Conservation (phyloP, 1,140 invertebrate species). For the Drosophila equinoxialis region DNA sequence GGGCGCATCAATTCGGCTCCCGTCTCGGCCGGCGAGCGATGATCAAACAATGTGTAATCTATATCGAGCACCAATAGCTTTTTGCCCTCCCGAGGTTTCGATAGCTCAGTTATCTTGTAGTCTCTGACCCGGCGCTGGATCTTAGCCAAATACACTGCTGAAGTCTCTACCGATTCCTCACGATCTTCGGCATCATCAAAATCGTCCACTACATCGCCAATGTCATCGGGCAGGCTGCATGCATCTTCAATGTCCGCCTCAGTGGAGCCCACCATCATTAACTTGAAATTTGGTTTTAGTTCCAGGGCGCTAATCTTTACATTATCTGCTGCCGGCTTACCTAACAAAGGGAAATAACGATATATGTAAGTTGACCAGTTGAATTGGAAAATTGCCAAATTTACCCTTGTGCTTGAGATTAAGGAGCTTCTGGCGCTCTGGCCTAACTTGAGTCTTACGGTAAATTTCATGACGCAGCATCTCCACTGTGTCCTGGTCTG, state of each 20-base stretch:
- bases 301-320: slow-evolving; percentile 88
- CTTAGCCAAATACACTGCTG: slow-evolving; percentile 88
- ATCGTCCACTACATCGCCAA: slow-evolving; percentile 94
- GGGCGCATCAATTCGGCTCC: slow-evolving; percentile 97
- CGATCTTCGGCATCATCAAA: slow-evolving; percentile 94
- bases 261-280: slow-evolving; percentile 98
- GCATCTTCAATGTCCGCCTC: slow-evolving; percentile 95
- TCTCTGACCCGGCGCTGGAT: slow-evolving; percentile 93
- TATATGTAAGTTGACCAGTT: too few species aligned
- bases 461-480: slow-evolving; percentile 87
- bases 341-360: slow-evolving; percentile 83
- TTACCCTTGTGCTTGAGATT: slow-evolving; percentile 96
- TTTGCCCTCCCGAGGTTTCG: slow-evolving; percentile 91
- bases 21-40: slow-evolving; percentile 94
- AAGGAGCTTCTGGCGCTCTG: slow-evolving; percentile 95
- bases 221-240: slow-evolving; percentile 89
- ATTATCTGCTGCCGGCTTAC: slow-evolving; percentile 91
- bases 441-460: slow-evolving; percentile 84
- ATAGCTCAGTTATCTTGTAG: slow-evolving; percentile 93
- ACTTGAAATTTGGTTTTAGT: slow-evolving; percentile 94
- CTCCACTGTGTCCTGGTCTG: slow-evolving; percentile 89
- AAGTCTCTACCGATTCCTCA: slow-evolving; percentile 85
- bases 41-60: slow-evolving; percentile 98
- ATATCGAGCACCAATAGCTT: slow-evolving; percentile 97
- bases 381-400: neutral